A percentile compares a stretch with the other conserved stretches of the same genome.
Conservation (phyloP, 2,797 vertebrate genomes). For the Psittacula echo region DNA sequence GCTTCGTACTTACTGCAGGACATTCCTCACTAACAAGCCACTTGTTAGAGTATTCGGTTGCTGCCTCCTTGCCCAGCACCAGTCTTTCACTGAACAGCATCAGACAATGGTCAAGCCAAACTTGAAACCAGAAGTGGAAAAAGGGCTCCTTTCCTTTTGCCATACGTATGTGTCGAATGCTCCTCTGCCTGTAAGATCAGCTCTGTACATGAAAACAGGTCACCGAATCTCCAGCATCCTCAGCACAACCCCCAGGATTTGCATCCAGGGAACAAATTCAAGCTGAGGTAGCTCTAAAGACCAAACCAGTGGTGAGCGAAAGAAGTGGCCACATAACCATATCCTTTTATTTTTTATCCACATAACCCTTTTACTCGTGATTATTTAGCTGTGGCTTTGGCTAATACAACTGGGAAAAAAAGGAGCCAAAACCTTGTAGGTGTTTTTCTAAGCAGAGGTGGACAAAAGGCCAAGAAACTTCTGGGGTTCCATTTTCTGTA, state of each 20-base stretch:
- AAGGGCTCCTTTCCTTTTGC: not conserved
- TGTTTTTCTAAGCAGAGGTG: not conserved
- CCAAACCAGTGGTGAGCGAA: not conserved
- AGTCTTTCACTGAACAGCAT: slow-evolving; percentile 21
- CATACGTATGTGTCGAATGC: accelerated
- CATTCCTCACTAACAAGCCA: slow-evolving; percentile 78
- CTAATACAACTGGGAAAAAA: not conserved
- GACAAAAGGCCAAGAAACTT: not conserved
- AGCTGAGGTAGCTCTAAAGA: not conserved
- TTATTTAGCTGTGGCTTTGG: not conserved
- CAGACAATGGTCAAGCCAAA: not conserved
- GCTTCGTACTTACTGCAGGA: slow-evolving; percentile 70
- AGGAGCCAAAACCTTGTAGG: not conserved
- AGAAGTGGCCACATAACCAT: not conserved
- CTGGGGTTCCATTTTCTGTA: not conserved
- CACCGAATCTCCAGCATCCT: not conserved
- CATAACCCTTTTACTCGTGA: not conserved
- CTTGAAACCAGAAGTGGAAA: not conserved
- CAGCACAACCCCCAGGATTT: not conserved
- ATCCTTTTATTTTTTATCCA: not conserved
- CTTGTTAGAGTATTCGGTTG: slow-evolving; percentile 77
- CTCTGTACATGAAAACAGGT: accelerated
- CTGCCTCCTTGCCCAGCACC: slow-evolving; percentile 8
- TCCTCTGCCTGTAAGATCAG: not conserved
- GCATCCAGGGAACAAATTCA: not conserved